These are phyloP conservation scores for Pyrgilauda ruficollis DNA, from an alignment of 2,113 vertebrate genomes.

Conservation along the genomic window DNA sequence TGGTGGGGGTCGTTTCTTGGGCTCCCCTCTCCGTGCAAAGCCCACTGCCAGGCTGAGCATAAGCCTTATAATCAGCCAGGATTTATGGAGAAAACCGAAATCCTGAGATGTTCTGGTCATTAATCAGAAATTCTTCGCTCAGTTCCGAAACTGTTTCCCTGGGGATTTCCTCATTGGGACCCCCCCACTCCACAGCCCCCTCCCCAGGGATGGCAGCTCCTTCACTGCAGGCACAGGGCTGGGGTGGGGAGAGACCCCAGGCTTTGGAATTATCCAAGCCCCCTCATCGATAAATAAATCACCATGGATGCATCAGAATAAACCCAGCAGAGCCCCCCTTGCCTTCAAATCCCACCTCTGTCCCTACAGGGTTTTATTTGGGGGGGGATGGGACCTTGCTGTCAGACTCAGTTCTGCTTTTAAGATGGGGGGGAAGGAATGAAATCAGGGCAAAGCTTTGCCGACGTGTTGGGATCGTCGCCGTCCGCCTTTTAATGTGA, in stretches of 20 bases:
- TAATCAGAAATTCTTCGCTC: conserved; percentile 8
- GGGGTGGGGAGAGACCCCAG: background rate
- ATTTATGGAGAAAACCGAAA: conserved; percentile 25
- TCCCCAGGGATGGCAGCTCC: background rate
- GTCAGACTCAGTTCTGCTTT: background rate
- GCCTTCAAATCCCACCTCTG: background rate
- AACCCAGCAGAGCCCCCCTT: background rate
- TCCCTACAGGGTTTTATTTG: background rate
- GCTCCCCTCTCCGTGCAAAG: background rate
- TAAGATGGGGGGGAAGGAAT: background rate
- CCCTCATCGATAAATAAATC: background rate
- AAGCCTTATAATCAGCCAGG: background rate
- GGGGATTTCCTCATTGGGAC: background rate
- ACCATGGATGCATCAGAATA: background rate
- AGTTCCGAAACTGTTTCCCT: background rate
- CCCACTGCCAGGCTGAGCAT: background rate
- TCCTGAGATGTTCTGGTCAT: background rate
- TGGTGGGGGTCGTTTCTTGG: background rate
- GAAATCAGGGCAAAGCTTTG: background rate
- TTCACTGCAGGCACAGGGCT: background rate
- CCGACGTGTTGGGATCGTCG: background rate
- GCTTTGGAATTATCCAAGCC: background rate
- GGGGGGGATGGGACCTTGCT: background rate
- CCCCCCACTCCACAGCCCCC: background rate
- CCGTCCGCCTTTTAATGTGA: background rate